Evolutionary conservation across 2,113 vertebrate species (phyloP), one percentile per base, ranked within the genome.

Genomic region (Oxyruncus cristatus): DNA sequence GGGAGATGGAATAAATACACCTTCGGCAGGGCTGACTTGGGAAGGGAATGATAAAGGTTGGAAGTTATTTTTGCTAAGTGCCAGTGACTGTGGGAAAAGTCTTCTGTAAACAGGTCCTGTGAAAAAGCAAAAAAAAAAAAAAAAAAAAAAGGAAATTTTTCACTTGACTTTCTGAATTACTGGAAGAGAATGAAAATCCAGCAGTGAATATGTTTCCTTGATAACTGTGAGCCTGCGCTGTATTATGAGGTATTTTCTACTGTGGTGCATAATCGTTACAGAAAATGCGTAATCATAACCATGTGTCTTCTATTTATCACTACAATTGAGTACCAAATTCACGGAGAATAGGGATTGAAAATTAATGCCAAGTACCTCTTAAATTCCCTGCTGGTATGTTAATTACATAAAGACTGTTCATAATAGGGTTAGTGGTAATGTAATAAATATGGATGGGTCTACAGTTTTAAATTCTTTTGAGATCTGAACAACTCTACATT

Each of bases 1-100:
- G 89, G 92, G 96, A 97, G 96, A 97, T 97, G 97, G 96, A 98
- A 90, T 94, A 96, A 97, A 96, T 44, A 14, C 93, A 85, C 73
- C 97, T 96, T 93, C 39, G 5, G 4, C 4, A 3, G 68, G 88
- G 78, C 49, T 95, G 91, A 47, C 95, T 96, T 11, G 5, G 46
- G 79, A 66, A 95, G 88, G 86, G 53, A 88, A 66, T 23, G 66
- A 68, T 30, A 89, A 95, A 83, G 74, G 58, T 7, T 95, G 87
- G 35, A 88, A 82, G 91, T 89, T 92, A 47, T 95, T 95, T 93
- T 90, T 94, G 75, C 88, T 86, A 95, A 95, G 81, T 96, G 92
- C 73, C 89, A 87, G 73, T 75, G 92, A 92, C 94, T 95, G 68
- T 82, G 88, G 83, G 95, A 90, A 90, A 91, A 21, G 49, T 66